Evolutionary conservation across 2,797 vertebrate genomes (phyloP).

Genomic region (Danio kyathit): DNA sequence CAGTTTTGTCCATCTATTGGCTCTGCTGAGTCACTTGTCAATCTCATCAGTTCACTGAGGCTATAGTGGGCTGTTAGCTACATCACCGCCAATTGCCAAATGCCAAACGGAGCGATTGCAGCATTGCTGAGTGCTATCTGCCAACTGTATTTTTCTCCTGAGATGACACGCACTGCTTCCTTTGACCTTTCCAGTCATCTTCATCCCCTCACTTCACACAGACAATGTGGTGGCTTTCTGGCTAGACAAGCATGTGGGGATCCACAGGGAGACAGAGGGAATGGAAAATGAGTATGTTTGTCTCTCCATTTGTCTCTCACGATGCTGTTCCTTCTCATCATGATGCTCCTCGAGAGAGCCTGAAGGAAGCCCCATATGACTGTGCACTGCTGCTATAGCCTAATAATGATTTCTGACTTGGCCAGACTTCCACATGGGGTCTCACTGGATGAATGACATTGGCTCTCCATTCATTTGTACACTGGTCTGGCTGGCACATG

Average conservation of each 20-base stretch:
- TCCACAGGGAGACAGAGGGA: slow-evolving; percentile 12
- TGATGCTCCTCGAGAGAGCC: not conserved
- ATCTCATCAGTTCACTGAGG: slow-evolving; percentile 39
- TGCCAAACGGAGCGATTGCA: not conserved
- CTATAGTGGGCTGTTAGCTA: slow-evolving; percentile 14
- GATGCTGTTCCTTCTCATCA: slow-evolving; percentile 28
- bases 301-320: slow-evolving; percentile 13
- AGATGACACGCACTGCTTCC: slow-evolving; percentile 50
- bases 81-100: not conserved
- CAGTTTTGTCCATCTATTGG: not conserved
- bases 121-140: not conserved
- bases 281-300: slow-evolving; percentile 29
- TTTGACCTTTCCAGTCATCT: slow-evolving; percentile 67
- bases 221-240: slow-evolving; percentile 31
- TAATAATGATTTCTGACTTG: slow-evolving; percentile 56
- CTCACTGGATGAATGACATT: slow-evolving; percentile 28
- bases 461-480: slow-evolving; percentile 31
- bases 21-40: slow-evolving; percentile 34
- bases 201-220: slow-evolving; percentile 49
- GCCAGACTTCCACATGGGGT: slow-evolving; percentile 28
- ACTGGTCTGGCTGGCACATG: slow-evolving; percentile 17
- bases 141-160: slow-evolving; percentile 16
- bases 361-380: not conserved
- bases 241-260: not conserved
- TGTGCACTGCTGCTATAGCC: slow-evolving; percentile 33